These are phyloP conservation scores for Pteromalus puparum DNA, from an alignment of 1,140 invertebrate species.

Conservation along the genomic window DNA sequence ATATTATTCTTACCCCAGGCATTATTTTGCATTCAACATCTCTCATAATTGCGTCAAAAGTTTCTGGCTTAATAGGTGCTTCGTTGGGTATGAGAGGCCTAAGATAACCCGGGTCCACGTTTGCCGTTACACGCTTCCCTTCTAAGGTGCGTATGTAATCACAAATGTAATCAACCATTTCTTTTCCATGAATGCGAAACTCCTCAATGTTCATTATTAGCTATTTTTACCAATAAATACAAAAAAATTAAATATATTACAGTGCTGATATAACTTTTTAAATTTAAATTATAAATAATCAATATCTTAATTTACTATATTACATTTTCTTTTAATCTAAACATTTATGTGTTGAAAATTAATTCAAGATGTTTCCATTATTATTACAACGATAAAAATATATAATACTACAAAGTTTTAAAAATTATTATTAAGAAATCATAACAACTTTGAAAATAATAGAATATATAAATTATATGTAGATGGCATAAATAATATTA, in stretches of 20 bases:
- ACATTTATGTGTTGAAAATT: neutral
- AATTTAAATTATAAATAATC: neutral
- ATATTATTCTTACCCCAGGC: constrained; percentile 86
- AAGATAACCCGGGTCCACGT: constrained; percentile 91
- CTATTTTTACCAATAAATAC: neutral
- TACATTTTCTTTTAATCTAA: too few relatives aligned
- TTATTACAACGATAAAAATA: too few relatives aligned
- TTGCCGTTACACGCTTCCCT: constrained; percentile 86
- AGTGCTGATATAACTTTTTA: neutral
- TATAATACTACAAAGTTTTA: too few relatives aligned
- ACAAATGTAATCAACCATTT: constrained; percentile 96
- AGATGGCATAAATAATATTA: too few relatives aligned
- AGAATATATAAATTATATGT: too few relatives aligned
- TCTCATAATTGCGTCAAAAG: constrained; percentile 90
- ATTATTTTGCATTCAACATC: constrained; percentile 95
- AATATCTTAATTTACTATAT: too few relatives aligned
- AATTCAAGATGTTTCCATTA: neutral
- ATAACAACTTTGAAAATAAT: too few relatives aligned
- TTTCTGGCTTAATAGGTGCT: constrained; percentile 88
- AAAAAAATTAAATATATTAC: neutral
- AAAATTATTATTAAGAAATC: too few relatives aligned
- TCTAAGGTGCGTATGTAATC: constrained; percentile 88
- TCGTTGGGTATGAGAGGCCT: constrained; percentile 83
- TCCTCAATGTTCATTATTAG: constrained; percentile 86
- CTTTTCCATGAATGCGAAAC: constrained; percentile 88